These are phyloP conservation scores for Leptopterna dolabrata DNA, from an alignment of 2,888 invertebrate genomes.

Conservation along the genomic window DNA sequence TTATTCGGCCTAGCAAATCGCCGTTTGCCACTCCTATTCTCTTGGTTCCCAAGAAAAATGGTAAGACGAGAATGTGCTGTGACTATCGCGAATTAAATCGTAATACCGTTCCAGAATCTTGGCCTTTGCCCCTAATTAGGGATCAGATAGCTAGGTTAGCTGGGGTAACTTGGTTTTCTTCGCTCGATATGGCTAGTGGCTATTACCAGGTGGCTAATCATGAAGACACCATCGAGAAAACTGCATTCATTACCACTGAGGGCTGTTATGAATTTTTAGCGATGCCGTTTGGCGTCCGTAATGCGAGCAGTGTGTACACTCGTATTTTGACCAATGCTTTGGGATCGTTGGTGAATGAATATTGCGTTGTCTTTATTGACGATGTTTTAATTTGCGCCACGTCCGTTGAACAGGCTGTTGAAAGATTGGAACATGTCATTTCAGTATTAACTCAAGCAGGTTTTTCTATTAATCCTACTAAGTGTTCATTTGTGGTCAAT, in stretches of 20 bases:
- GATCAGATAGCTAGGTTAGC: conserved; percentile 40
- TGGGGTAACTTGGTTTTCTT: not conserved
- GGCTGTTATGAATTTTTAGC: conserved; percentile 41
- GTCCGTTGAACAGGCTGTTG: conserved; percentile 61
- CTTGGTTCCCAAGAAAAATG: not conserved
- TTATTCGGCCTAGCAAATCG: conserved; percentile 25
- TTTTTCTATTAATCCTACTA: conserved; percentile 50
- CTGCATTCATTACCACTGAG: not conserved
- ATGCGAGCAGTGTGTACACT: conserved; percentile 16
- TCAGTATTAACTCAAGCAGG: conserved; percentile 35
- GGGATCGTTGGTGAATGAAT: conserved; percentile 60
- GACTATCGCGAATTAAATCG: not conserved
- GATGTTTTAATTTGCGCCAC: conserved; percentile 62
- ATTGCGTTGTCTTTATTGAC: conserved; percentile 63
- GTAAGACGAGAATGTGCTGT: not conserved
- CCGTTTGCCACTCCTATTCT: conserved; percentile 15
- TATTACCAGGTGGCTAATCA: not conserved
- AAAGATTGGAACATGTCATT: conserved; percentile 63
- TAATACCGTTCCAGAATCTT: not conserved
- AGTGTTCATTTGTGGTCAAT: conserved; percentile 40
- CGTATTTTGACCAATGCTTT: conserved; percentile 65
- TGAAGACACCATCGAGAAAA: conserved; percentile 24
- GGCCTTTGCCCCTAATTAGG: conserved; percentile 17
- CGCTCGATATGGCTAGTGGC: not conserved
- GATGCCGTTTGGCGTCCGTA: conserved; percentile 40